Conservation (phyloP, 2,888 invertebrate species). For the Trachelus iudaicus region DNA sequence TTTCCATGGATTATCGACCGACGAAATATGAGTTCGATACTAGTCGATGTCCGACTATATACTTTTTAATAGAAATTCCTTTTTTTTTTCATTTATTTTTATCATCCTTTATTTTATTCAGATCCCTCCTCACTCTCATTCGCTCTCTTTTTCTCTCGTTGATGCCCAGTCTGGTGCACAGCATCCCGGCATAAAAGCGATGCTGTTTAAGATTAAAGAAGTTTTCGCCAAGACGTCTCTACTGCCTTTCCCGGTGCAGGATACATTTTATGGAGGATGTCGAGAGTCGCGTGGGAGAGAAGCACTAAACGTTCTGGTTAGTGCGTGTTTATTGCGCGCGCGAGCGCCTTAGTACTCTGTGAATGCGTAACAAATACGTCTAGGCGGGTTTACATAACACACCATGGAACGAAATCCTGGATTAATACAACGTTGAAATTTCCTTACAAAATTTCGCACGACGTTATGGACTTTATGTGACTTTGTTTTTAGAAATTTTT, state of each 20-base stretch:
- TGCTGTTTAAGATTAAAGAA: constrained; percentile 1
- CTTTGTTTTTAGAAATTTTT: no score
- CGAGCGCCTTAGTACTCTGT: not conserved
- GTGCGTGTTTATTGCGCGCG: constrained; percentile 18
- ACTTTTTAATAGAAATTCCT: no score
- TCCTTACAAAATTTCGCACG: no score
- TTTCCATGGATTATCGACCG: no score
- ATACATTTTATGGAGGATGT: no score
- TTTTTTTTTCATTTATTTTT: not conserved
- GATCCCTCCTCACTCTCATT: not conserved
- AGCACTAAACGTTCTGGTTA: not conserved
- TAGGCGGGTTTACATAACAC: constrained; percentile 14
- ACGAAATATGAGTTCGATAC: no score
- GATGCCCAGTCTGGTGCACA: not conserved
- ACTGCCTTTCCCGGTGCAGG: no score
- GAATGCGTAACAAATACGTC: constrained; percentile 22
- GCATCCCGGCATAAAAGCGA: constrained; percentile 5
- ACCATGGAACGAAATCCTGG: not conserved
- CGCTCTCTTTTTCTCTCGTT: not conserved
- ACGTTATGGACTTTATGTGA: no score
- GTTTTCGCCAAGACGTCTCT: no score
- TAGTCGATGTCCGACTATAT: no score
- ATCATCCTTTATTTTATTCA: not conserved
- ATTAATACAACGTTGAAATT: no score
- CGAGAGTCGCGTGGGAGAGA: no score